phyloP scores from a whole-genome alignment of 2,888 invertebrate genomes.

The Rugalucina vietnamica region DNA sequence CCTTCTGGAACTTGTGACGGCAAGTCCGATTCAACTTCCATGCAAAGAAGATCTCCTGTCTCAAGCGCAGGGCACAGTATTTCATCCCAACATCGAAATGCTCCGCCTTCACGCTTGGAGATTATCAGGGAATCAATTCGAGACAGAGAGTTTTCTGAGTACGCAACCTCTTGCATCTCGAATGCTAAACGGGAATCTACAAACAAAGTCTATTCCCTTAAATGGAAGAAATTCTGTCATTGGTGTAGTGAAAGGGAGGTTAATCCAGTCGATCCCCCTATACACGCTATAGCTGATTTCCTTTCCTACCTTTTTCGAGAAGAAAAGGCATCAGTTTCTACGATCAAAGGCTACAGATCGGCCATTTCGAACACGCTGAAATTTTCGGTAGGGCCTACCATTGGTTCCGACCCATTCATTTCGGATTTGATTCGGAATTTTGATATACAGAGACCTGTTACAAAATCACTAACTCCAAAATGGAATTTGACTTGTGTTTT shows the following conservation, averaged over 20 bases:
- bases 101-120: conserved; percentile 4
- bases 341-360: neutral
- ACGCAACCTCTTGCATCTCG: neutral
- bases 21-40: neutral
- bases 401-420: neutral
- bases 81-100: neutral
- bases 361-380: neutral
- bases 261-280: neutral
- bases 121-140: neutral
- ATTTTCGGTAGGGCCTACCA: neutral
- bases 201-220: neutral
- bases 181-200: neutral
- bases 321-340: neutral
- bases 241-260: neutral
- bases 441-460: neutral
- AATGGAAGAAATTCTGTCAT: neutral
- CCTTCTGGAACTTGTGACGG: neutral
- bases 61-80: neutral
- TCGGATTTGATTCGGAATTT: neutral
- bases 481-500: neutral
- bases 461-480: neutral
- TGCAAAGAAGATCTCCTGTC: neutral
- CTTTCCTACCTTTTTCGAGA: neutral
- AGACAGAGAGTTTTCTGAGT: neutral
- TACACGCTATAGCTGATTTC: neutral